phyloP scores from a whole-genome alignment of 2,888 invertebrate genomes.

The Patella caerulea region DNA sequence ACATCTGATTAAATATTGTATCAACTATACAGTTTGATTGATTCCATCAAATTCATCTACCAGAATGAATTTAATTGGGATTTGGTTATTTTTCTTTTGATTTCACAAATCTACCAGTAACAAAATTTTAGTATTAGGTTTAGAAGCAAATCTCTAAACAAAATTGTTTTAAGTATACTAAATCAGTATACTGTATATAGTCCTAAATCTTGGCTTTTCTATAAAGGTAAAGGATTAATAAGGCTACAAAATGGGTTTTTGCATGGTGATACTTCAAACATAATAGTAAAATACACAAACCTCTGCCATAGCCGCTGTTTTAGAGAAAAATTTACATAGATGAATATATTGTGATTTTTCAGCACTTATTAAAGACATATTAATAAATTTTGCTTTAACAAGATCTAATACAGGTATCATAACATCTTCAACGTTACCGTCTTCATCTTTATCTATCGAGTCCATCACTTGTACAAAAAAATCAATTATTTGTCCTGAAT shows the following conservation, averaged over 20 bases:
- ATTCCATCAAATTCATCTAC: not conserved
- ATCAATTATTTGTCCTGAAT: not conserved
- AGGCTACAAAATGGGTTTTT: no score
- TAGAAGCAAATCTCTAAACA: no score
- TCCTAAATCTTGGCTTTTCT: no score
- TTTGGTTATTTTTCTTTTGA: no score
- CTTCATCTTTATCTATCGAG: not conserved
- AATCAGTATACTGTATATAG: no score
- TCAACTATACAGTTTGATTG: no score
- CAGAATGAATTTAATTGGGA: not conserved
- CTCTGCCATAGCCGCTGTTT: slow-evolving; percentile 55
- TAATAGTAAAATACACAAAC: slow-evolving; percentile 38
- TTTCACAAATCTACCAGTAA: no score
- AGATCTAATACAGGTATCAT: slow-evolving; percentile 50
- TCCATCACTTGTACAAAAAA: not conserved
- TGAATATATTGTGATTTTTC: slow-evolving; percentile 46
- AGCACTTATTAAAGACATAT: slow-evolving; percentile 49
- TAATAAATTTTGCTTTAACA: slow-evolving; percentile 38
- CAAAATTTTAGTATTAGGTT: not conserved
- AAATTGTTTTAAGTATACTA: no score
- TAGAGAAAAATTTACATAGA: slow-evolving; percentile 60
- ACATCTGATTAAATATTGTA: no score
- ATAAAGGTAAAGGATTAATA: no score
- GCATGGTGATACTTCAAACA: no score
- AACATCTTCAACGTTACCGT: slow-evolving; percentile 40